Base-by-base conservation (phyloP, 2,888 invertebrate genomes). In the Mesorhabditis sp. region DNA sequence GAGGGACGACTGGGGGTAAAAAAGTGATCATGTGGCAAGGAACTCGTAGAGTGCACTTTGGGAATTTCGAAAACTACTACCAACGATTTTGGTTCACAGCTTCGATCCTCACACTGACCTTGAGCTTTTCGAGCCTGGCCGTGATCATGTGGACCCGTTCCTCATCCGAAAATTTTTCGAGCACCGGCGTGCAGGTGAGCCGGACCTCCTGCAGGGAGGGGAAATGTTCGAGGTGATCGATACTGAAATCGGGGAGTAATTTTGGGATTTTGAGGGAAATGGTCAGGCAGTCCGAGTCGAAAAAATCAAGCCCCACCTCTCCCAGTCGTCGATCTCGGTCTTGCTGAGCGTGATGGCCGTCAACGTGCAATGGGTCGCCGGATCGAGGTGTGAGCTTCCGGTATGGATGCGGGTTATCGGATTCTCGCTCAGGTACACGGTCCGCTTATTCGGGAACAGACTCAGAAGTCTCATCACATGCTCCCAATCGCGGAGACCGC, bases 141-240 rank as follows among this genome's bases (percentile, higher is more conserved):
- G 28, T 62, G 41, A 62, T 15, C 13, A 62, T 6, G 63, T 62
- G 63, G 41, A 7, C 13, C 41, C 15, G 7, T n/a, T 50, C 58
- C 66, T 78, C 79, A 41, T 79, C 79, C 6, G 74, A 62, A 7
- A 73, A 66, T 10, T 69, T 61, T 28, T 81, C 76, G 76, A 90
- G 88, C 61, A 90, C 86, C 43, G 90, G 90, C 73, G 90, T 89
- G 61, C 92, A 92, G 88, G 91, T 91, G 74, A 95, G 91, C 83
- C 95, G 90, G 73, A 95, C 89, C 87, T 93, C 93, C 78, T 90
- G 91, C 70, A 96, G 89, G 90, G 90, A 2, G 92, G 93, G 88
- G 94, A 94, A 85, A 90, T 90, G 68, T 92, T 90, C 93, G 81
- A 92, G 91, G 94, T 95, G 94, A 58, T 92, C 91, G 66, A 91